phyloP scores from a whole-genome alignment of 2,888 invertebrate genomes.

The Chymomyza caudatula region DNA sequence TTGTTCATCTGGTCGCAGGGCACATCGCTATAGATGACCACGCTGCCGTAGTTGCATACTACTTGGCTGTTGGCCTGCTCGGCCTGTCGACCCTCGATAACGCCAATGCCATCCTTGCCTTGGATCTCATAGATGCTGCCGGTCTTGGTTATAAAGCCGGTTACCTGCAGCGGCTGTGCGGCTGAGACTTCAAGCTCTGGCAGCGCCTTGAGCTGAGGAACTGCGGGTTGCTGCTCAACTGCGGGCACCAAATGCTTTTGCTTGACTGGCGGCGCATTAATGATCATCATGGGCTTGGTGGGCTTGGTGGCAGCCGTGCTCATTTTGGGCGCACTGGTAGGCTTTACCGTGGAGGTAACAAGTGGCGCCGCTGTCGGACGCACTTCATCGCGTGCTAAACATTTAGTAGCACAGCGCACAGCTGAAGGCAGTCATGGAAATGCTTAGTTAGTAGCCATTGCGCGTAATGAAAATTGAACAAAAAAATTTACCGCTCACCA shows the following conservation, averaged over 20 bases:
- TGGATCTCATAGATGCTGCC: constrained; percentile 71
- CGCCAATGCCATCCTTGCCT: constrained; percentile 57
- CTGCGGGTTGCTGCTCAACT: neutral
- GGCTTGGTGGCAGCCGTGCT: constrained; percentile 31
- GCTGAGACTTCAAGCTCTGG: no score
- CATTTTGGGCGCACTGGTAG: constrained; percentile 37
- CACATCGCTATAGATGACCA: constrained; percentile 73
- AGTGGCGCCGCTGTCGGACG: constrained; percentile 51
- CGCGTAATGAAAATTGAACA: constrained; percentile 16
- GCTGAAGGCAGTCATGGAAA: constrained; percentile 1
- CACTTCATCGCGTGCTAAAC: constrained; percentile 31
- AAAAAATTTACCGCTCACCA: constrained; percentile 73
- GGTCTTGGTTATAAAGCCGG: constrained; percentile 69
- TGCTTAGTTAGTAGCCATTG: constrained; percentile 2
- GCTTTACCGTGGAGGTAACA: constrained; percentile 52
- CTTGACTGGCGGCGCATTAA: constrained; percentile 61
- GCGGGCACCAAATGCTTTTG: constrained; percentile 44
- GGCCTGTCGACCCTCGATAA: constrained; percentile 65
- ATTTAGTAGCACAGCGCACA: no score
- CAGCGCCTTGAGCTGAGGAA: constrained; percentile 1
- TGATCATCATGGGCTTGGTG: constrained; percentile 54
- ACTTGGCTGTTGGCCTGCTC: constrained; percentile 40
- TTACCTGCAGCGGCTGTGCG: constrained; percentile 58
- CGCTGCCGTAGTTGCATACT: constrained; percentile 71
- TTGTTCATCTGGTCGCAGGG: constrained; percentile 68